Conservation (phyloP, 37 sponge, comb jelly and placozoan species). For the Geodia barretti region DNA sequence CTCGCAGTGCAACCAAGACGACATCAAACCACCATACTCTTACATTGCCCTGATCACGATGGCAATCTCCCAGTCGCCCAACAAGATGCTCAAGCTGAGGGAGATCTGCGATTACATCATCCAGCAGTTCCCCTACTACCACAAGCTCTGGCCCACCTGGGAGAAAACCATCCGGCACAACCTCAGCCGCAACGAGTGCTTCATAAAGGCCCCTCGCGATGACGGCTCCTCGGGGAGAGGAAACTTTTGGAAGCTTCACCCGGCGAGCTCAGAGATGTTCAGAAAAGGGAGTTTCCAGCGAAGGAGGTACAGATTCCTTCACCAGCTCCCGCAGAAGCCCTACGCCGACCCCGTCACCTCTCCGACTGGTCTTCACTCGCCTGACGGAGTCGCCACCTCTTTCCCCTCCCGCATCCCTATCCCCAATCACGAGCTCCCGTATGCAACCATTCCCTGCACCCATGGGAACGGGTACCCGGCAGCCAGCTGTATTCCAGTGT, state of each 20-base stretch:
- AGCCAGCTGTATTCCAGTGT: conserved; percentile 8
- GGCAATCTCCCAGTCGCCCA: conserved; percentile 80
- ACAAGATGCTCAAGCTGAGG: conserved; percentile 74
- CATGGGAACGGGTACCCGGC: neutral
- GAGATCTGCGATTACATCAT: conserved; percentile 80
- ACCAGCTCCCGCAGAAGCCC: conserved; percentile 44
- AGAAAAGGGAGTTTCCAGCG: conserved; percentile 67
- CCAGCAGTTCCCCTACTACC: conserved; percentile 70
- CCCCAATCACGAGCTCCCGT: conserved; percentile 42
- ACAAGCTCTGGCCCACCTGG: conserved; percentile 63
- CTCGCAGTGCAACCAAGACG: too few species aligned
- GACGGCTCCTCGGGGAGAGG: conserved; percentile 60
- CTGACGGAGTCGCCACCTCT: too few species aligned
- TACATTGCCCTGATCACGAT: conserved; percentile 94
- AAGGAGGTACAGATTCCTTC: conserved; percentile 54
- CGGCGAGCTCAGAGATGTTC: conserved; percentile 75
- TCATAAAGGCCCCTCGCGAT: conserved; percentile 67
- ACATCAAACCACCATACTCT: conserved; percentile 87
- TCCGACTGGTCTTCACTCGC: too few species aligned
- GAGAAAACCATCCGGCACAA: conserved; percentile 77
- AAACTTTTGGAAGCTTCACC: conserved; percentile 76
- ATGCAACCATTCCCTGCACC: neutral
- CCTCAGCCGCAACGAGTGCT: conserved; percentile 72
- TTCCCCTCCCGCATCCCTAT: too few species aligned
- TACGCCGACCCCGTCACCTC: too few species aligned